Conservation (phyloP, 2,797 vertebrate species). For the Eptatretus atami region DNA sequence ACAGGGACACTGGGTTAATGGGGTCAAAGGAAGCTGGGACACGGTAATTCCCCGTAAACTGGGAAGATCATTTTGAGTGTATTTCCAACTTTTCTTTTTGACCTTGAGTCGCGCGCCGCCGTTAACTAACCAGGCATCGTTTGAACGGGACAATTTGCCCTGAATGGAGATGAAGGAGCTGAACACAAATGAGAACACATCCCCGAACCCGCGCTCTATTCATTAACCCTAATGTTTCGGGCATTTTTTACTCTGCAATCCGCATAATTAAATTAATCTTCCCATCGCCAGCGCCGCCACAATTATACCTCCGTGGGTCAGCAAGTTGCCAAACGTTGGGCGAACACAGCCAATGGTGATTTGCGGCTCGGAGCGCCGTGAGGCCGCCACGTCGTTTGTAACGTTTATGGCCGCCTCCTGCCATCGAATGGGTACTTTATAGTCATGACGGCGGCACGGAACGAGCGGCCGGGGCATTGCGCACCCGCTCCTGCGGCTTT, state of each 20-base stretch:
- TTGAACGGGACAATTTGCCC: slow-evolving; percentile 3
- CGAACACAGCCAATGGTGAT: not conserved
- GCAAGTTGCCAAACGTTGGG: not conserved
- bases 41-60: too few relatives aligned
- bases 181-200: slow-evolving; percentile 1
- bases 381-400: slow-evolving; percentile 3
- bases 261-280: slow-evolving; percentile 5
- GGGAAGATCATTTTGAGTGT: too few relatives aligned
- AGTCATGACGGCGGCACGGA: slow-evolving; percentile 2
- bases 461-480: slow-evolving; percentile 2
- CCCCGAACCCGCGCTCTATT: not conserved
- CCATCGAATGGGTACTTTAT: slow-evolving; percentile 1
- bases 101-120: not conserved
- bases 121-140: not conserved
- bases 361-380: slow-evolving; percentile 2
- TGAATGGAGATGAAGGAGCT: not conserved
- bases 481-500: not conserved
- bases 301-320: slow-evolving; percentile 2
- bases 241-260: slow-evolving; percentile 2
- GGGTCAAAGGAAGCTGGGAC: too few relatives aligned
- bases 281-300: not conserved
- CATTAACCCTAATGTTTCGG: not conserved
- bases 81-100: not conserved
- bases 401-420: slow-evolving; percentile 4
- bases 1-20: too few relatives aligned